phyloP scores from a whole-genome alignment of 1,140 invertebrate species.

The Drosophila nasuta region DNA sequence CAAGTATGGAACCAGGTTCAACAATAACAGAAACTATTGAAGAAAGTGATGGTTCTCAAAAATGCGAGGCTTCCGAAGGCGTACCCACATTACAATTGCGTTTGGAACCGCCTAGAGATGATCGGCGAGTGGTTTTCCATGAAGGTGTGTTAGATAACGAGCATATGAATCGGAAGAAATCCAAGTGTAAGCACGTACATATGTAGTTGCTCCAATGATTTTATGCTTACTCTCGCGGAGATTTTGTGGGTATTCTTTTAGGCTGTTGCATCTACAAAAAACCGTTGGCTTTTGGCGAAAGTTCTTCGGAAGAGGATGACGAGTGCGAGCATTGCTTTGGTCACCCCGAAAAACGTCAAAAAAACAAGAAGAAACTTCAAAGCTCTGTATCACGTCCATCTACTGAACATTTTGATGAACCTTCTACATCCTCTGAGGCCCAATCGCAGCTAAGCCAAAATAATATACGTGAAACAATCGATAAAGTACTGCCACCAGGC shows the following conservation, averaged over 20 bases:
- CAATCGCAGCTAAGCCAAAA: neutral
- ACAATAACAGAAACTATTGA: conserved; percentile 52
- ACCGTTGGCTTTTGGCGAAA: conserved; percentile 92
- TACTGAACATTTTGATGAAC: conserved; percentile 19
- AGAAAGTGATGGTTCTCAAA: conserved; percentile 34
- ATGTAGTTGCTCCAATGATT: neutral
- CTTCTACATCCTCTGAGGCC: conserved; percentile 54
- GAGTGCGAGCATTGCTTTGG: conserved; percentile 95
- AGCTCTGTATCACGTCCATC: conserved; percentile 14
- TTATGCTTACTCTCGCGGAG: neutral
- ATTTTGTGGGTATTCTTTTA: conserved; percentile 74
- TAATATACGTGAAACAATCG: neutral
- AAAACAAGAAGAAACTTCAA: conserved; percentile 71
- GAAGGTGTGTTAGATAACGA: conserved; percentile 96
- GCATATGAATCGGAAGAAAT: conserved; percentile 96
- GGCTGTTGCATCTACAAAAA: conserved; percentile 96
- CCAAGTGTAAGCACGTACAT: conserved; percentile 91
- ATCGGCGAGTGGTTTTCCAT: conserved; percentile 94
- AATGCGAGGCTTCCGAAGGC: conserved; percentile 81
- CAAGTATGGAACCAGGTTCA: conserved; percentile 14
- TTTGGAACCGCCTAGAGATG: conserved; percentile 87
- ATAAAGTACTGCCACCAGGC: conserved; percentile 15
- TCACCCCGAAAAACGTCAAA: conserved; percentile 90
- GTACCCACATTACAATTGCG: conserved; percentile 90
- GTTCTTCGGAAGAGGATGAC: conserved; percentile 91